Conservation (phyloP, 64 coral and sea anemone genomes). For the Pachyseris speciosa region DNA sequence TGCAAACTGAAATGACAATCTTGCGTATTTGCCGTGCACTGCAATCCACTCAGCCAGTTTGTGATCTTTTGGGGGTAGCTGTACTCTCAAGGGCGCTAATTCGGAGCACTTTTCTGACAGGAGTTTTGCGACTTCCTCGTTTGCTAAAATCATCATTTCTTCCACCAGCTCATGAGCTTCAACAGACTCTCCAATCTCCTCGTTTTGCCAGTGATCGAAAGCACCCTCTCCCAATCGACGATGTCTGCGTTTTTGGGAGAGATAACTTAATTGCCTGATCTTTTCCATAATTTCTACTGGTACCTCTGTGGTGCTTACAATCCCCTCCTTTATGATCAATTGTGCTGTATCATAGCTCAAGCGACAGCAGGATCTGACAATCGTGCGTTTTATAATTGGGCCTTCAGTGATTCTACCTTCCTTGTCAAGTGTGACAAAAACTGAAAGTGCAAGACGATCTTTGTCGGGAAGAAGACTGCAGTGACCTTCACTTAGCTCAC, state of each 20-base stretch:
- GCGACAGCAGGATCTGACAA: constrained; percentile 61
- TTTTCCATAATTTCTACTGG: not conserved
- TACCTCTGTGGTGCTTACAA: not conserved
- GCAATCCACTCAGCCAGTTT: constrained; percentile 80
- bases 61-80: constrained; percentile 80
- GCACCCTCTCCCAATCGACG: constrained; percentile 40
- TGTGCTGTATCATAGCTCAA: constrained; percentile 66
- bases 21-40: constrained; percentile 30
- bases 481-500: constrained; percentile 65
- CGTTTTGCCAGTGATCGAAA: constrained; percentile 52
- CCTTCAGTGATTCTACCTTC: constrained; percentile 41
- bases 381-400: constrained; percentile 57
- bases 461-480: constrained; percentile 66
- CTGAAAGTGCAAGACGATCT: constrained; percentile 76
- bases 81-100: constrained; percentile 55
- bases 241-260: constrained; percentile 37
- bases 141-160: constrained; percentile 94
- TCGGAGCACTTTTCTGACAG: not conserved
- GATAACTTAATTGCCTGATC: constrained; percentile 16
- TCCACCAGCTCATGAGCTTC: constrained; percentile 91
- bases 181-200: not conserved
- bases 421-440: constrained; percentile 61
- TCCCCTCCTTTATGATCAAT: not conserved
- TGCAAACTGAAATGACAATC: constrained; percentile 44
- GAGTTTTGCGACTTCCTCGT: constrained; percentile 67